Conservation (phyloP, 2,888 invertebrate species). For the Rhamphomyia laevipes region DNA sequence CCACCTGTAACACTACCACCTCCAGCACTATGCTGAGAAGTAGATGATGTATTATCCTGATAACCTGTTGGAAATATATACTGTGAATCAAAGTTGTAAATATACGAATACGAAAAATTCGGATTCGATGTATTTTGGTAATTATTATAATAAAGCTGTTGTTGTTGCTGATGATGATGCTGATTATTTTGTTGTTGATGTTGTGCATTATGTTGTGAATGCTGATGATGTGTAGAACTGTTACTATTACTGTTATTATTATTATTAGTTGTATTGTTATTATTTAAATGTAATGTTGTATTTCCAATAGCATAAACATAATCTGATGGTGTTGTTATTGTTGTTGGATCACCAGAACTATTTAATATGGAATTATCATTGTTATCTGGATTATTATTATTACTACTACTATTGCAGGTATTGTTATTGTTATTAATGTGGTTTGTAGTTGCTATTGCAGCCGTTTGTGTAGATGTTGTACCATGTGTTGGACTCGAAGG, state of each 20-base stretch:
- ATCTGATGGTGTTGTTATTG: constrained; percentile 36
- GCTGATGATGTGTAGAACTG: constrained; percentile 17
- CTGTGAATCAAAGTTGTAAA: constrained; percentile 44
- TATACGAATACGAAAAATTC: constrained; percentile 37
- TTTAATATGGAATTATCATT: constrained; percentile 17
- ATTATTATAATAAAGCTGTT: constrained; percentile 28
- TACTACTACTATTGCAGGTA: constrained; percentile 17
- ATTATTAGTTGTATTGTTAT: constrained; percentile 18
- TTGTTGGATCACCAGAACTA: constrained; percentile 9
- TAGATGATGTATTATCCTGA: constrained; percentile 37
- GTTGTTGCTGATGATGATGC: constrained; percentile 22
- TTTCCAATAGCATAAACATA: constrained; percentile 37
- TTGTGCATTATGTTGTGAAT: constrained; percentile 27
- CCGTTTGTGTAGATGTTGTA: constrained; percentile 20
- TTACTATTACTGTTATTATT: constrained; percentile 16
- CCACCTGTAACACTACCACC: constrained; percentile 26
- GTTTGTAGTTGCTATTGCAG: constrained; percentile 19
- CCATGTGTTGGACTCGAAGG: constrained; percentile 49
- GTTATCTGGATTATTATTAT: constrained; percentile 13
- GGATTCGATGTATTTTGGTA: constrained; percentile 33
- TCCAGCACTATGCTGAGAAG: constrained; percentile 36
- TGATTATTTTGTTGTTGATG: constrained; percentile 25
- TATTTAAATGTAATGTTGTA: constrained; percentile 29
- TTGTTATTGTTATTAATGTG: constrained; percentile 11
- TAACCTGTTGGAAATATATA: constrained; percentile 41